Conservation (phyloP, 2,113 vertebrate genomes). For the Sialia sialis region DNA sequence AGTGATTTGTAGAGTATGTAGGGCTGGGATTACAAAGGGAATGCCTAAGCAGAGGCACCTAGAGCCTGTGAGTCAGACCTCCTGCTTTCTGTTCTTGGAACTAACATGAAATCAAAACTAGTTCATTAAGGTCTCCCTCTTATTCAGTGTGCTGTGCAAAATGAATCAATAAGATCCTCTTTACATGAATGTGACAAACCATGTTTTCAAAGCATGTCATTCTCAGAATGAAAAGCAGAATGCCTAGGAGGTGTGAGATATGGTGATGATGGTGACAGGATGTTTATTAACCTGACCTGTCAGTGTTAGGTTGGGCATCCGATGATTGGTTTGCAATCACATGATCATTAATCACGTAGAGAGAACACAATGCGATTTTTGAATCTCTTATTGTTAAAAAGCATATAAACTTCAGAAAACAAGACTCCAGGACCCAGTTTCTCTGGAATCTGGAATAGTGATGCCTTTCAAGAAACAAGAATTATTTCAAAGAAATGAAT, state of each 20-base stretch:
- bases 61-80: not conserved
- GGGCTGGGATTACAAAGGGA: not conserved
- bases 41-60: not conserved
- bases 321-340: not conserved
- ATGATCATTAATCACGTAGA: fast-evolving
- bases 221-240: not conserved
- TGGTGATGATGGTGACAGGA: not conserved
- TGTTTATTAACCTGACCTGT: not conserved
- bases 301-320: not conserved
- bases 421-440: conserved; percentile 20
- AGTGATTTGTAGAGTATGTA: not conserved
- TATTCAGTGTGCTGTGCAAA: not conserved
- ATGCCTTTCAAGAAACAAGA: conserved; percentile 34
- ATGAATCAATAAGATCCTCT: not conserved
- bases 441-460: conserved; percentile 34
- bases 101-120: not conserved
- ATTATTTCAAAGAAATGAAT: conserved; percentile 31
- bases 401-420: conserved; percentile 48
- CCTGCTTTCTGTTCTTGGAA: not conserved
- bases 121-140: not conserved
- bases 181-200: not conserved
- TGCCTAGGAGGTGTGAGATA: not conserved
- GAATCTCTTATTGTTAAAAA: conserved; percentile 32
- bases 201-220: not conserved
- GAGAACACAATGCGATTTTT: not conserved